A percentile compares a stretch with the other conserved stretches of the same genome.
Conservation (phyloP, 2,797 vertebrate genomes). For the Gila robusta region DNA sequence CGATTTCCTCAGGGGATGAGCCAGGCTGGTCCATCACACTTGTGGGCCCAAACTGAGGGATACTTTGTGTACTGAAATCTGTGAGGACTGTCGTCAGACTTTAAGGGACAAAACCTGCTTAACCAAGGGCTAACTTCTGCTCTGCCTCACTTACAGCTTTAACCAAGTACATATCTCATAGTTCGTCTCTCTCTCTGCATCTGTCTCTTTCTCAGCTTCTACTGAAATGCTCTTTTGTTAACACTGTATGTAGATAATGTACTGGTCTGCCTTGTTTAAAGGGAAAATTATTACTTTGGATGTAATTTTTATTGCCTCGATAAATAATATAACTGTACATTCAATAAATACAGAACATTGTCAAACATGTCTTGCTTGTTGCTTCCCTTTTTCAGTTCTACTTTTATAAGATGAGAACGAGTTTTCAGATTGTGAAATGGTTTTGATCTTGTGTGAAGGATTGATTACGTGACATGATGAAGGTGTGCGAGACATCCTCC, state of each 20-base stretch:
- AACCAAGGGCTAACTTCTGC: constrained; percentile 54
- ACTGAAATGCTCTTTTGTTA: constrained; percentile 58
- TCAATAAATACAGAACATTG: constrained; percentile 63
- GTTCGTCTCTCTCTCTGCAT: constrained; percentile 19
- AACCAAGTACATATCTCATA: constrained; percentile 52
- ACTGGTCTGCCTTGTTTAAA: constrained; percentile 69
- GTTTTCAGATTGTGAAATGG: constrained; percentile 17
- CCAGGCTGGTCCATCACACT: constrained; percentile 8
- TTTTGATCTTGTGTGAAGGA: neutral
- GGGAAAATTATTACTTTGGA: constrained; percentile 74
- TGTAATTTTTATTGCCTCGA: constrained; percentile 76
- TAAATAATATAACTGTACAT: constrained; percentile 72
- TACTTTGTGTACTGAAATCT: constrained; percentile 16
- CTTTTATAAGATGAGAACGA: neutral
- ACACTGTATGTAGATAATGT: constrained; percentile 70
- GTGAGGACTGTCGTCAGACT: constrained; percentile 14
- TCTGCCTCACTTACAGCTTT: constrained; percentile 58
- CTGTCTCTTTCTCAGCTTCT: constrained; percentile 33
- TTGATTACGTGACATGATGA: neutral
- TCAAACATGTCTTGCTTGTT: constrained; percentile 7
- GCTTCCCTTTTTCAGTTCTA: constrained; percentile 35
- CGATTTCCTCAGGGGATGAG: constrained; percentile 41
- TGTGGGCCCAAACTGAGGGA: constrained; percentile 17
- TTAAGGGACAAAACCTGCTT: constrained; percentile 50
- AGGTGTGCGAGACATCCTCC: neutral